A percentile compares a stretch with the other conserved stretches of the same genome.
Evolutionary conservation across 2,888 invertebrate species (phyloP).

Genomic region (Octonoba sinensis): DNA sequence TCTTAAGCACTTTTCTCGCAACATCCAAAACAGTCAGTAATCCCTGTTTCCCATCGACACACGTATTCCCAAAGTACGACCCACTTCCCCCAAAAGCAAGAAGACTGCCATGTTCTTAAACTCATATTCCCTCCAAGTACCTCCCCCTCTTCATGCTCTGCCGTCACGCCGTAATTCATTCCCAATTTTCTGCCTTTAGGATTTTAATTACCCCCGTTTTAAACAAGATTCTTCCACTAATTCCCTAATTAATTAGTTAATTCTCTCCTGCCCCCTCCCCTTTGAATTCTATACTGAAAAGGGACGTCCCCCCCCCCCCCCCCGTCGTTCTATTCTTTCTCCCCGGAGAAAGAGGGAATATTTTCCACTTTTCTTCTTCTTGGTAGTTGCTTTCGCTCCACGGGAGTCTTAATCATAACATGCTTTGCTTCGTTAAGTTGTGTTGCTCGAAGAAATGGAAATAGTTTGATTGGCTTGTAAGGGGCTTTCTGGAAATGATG

Average conservation of each 20-base stretch:
- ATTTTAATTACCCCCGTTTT: slow-evolving; percentile 63
- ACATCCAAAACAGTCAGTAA: too few species aligned
- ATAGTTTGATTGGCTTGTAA: too few species aligned
- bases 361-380: slow-evolving; percentile 32
- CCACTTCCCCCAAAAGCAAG: slow-evolving; percentile 28
- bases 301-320: background rate
- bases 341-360: background rate
- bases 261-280: slow-evolving; percentile 34
- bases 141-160: slow-evolving; percentile 26
- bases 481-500: too few species aligned
- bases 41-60: too few species aligned
- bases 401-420: slow-evolving; percentile 34
- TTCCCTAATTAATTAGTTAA: slow-evolving; percentile 65
- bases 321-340: background rate
- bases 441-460: too few species aligned
- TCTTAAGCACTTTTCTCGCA: too few species aligned
- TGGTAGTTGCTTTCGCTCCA: slow-evolving; percentile 13
- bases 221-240: slow-evolving; percentile 62
- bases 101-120: slow-evolving; percentile 45
- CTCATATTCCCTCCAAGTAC: slow-evolving; percentile 44
- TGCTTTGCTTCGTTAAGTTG: too few species aligned
- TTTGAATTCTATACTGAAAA: slow-evolving; percentile 11
- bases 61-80: slow-evolving; percentile 7
- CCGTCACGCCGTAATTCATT: slow-evolving; percentile 58
- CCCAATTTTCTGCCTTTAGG: slow-evolving; percentile 63